A percentile compares a stretch with the other conserved stretches of the same genome.
Conservation (phyloP, 2,888 invertebrate genomes). For the Cordilura impudica region DNA sequence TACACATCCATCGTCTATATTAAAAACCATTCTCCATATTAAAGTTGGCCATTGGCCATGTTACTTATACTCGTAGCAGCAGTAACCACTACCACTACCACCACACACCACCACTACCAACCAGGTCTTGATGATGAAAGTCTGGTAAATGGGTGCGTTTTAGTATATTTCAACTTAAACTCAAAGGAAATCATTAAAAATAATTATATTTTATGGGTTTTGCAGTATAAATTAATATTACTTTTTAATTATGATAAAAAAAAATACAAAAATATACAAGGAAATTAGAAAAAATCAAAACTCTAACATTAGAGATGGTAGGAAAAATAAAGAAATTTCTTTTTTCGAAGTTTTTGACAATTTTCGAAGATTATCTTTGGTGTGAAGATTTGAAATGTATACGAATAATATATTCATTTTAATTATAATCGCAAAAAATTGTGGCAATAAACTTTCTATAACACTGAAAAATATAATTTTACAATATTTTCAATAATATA, state of each 20-base stretch:
- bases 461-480: no score
- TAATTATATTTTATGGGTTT: slow-evolving; percentile 74
- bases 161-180: slow-evolving; percentile 55
- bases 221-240: slow-evolving; percentile 62
- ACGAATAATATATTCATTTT: no score
- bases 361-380: no score
- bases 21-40: slow-evolving; percentile 38
- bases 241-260: slow-evolving; percentile 62
- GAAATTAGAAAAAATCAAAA: neutral
- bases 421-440: no score
- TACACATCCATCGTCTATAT: slow-evolving; percentile 33
- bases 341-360: neutral
- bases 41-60: slow-evolving; percentile 60
- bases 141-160: slow-evolving; percentile 60
- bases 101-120: slow-evolving; percentile 21
- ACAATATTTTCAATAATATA: no score
- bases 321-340: neutral
- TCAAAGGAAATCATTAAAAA: slow-evolving; percentile 77
- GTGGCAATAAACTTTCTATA: no score
- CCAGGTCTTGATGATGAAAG: slow-evolving; percentile 55
- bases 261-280: neutral
- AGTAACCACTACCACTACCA: slow-evolving; percentile 33
- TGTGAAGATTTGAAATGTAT: no score
- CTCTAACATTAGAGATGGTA: neutral
- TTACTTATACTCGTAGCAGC: slow-evolving; percentile 21